A percentile compares a stretch with the other conserved stretches of the same genome.
phyloP scores from a whole-genome alignment of 2,797 vertebrate genomes.

The Bradypus variegatus region DNA sequence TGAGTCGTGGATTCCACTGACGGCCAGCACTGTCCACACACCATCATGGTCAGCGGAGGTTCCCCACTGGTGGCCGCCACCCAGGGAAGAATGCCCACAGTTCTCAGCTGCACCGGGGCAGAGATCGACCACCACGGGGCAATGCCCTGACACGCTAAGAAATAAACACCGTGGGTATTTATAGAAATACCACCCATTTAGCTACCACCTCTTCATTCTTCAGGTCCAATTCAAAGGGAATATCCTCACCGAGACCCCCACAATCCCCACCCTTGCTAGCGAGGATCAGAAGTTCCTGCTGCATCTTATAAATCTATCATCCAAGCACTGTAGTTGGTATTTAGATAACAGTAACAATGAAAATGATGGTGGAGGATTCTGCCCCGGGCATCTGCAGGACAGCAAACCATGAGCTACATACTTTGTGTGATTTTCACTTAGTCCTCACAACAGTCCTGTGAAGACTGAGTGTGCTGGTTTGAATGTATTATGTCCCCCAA shows the following conservation, averaged over 20 bases:
- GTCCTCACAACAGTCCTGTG: neutral
- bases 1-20: neutral
- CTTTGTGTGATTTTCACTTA: neutral
- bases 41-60: neutral
- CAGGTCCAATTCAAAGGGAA: neutral
- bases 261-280: neutral
- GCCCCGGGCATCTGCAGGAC: too few relatives aligned
- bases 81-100: neutral
- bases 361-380: too few relatives aligned
- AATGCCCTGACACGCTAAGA: neutral
- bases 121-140: neutral
- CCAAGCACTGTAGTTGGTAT: neutral
- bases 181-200: too few relatives aligned
- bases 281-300: neutral
- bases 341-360: neutral
- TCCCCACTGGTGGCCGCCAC: neutral
- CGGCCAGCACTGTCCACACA: neutral
- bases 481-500: too few relatives aligned
- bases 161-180: neutral
- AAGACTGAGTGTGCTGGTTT: neutral
- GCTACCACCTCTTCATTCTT: neutral
- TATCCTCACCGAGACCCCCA: neutral
- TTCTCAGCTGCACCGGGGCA: neutral
- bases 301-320: neutral
- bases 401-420: neutral